Conservation (phyloP, 2,888 invertebrate species). For the Ophraella communa region DNA sequence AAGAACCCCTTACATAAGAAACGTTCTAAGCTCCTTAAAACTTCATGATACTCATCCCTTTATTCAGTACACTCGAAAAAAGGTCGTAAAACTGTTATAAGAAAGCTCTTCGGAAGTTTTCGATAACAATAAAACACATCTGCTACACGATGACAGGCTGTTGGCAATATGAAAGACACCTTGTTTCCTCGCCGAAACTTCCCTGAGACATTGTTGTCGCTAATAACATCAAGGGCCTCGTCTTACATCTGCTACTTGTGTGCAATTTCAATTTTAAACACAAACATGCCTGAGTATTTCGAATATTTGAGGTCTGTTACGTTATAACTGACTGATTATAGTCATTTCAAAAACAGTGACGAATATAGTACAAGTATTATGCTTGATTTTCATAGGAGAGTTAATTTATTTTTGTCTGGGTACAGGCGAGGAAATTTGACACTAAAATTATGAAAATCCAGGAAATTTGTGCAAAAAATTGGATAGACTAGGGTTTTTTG, state of each 20-base stretch:
- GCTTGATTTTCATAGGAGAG: neutral
- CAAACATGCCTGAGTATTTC: neutral
- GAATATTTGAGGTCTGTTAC: neutral
- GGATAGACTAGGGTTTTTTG: too few species aligned
- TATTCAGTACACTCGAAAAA: conserved; percentile 8
- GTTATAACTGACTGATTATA: neutral
- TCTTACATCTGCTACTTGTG: conserved; percentile 12
- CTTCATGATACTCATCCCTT: neutral
- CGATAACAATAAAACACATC: conserved; percentile 49
- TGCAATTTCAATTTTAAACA: conserved; percentile 12
- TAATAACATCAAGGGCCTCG: conserved; percentile 37
- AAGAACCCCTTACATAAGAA: conserved; percentile 1
- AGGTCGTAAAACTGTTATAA: conserved; percentile 27
- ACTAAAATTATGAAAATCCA: too few species aligned
- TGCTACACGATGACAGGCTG: conserved; percentile 42
- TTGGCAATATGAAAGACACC: conserved; percentile 50
- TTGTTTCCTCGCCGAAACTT: conserved; percentile 41
- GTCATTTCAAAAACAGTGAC: neutral
- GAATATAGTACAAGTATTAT: neutral
- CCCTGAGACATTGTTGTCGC: conserved; percentile 39
- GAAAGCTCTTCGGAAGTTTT: conserved; percentile 30
- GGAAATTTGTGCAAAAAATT: too few species aligned
- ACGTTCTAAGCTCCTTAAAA: conserved; percentile 6
- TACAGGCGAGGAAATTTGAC: too few species aligned
- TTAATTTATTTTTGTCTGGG: too few species aligned